These are phyloP conservation scores for Pelobates cultripes DNA, from an alignment of 2,797 vertebrate species.

Conservation along the genomic window DNA sequence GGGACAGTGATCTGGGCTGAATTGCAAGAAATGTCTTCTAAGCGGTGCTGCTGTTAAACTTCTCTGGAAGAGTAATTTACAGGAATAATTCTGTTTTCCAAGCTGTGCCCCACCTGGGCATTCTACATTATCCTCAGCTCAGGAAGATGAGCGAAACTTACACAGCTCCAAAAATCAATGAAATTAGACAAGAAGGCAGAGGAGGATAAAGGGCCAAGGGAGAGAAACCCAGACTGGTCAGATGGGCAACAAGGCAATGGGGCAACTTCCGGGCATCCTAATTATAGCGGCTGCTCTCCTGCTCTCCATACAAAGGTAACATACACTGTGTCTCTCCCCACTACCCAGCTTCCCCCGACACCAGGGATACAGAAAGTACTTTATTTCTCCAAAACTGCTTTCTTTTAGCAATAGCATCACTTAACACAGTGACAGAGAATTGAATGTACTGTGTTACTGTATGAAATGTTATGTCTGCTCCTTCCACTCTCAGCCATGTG, in stretches of 20 bases:
- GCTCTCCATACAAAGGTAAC: slow-evolving; percentile 48
- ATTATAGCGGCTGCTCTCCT: slow-evolving; percentile 19
- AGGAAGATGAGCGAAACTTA: slow-evolving; percentile 20
- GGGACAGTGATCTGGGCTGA: neutral
- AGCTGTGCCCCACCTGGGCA: neutral
- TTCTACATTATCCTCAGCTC: neutral
- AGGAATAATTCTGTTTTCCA: neutral
- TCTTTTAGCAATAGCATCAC: too few species aligned
- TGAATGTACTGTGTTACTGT: too few species aligned
- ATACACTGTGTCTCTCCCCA: too few species aligned
- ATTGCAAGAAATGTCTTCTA: neutral
- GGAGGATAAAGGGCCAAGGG: slow-evolving; percentile 20
- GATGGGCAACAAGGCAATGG: slow-evolving; percentile 27
- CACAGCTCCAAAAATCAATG: slow-evolving; percentile 16
- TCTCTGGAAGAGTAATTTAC: neutral
- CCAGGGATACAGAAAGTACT: too few species aligned
- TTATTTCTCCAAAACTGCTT: too few species aligned
- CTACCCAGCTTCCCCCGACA: too few species aligned
- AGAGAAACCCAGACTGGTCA: slow-evolving; percentile 8
- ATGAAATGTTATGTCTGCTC: too few species aligned
- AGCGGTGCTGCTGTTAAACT: neutral
- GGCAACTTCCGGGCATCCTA: slow-evolving; percentile 26
- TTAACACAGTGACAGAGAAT: too few species aligned
- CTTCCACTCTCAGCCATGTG: neutral
- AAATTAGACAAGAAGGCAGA: slow-evolving; percentile 30